Evolutionary conservation across 2,113 vertebrate genomes (phyloP).

Genomic region (Hydropotes inermis): DNA sequence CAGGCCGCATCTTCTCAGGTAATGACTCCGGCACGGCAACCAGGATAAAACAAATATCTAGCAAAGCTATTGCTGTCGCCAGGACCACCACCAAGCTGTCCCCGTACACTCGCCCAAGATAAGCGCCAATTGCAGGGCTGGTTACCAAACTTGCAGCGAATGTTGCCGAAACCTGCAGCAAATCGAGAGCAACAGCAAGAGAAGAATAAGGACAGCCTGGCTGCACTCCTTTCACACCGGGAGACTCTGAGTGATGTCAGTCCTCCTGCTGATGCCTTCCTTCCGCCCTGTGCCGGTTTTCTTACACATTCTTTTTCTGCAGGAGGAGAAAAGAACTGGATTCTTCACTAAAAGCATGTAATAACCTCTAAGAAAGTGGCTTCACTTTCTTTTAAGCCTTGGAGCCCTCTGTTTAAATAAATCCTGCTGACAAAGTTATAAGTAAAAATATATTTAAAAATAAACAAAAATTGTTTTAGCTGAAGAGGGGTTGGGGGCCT

Average conservation of each 20-base stretch:
- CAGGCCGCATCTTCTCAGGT: constrained; percentile 92
- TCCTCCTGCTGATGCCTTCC: not conserved
- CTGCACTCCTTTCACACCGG: too few relatives aligned
- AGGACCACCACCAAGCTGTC: constrained; percentile 91
- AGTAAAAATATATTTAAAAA: not conserved
- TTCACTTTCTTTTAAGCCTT: not conserved
- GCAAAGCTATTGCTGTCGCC: constrained; percentile 88
- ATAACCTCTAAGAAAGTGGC: not conserved
- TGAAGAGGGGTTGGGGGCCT: not conserved
- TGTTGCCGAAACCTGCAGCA: constrained; percentile 88
- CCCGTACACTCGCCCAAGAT: constrained; percentile 88
- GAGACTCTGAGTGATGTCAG: fast-evolving
- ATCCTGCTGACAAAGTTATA: not conserved
- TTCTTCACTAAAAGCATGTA: not conserved
- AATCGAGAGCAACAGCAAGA: not conserved
- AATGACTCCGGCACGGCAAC: constrained; percentile 90
- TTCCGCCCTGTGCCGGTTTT: not conserved
- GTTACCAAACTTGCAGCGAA: constrained; percentile 91
- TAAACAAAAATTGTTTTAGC: not conserved
- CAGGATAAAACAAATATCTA: constrained; percentile 92
- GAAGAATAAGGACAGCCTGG: fast-evolving
- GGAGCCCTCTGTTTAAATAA: not conserved
- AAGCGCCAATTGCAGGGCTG: constrained; percentile 91
- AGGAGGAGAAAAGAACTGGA: not conserved
- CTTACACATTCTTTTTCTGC: not conserved